Conservation (phyloP, 2,797 vertebrate species). For the Gouania willdenowi region DNA sequence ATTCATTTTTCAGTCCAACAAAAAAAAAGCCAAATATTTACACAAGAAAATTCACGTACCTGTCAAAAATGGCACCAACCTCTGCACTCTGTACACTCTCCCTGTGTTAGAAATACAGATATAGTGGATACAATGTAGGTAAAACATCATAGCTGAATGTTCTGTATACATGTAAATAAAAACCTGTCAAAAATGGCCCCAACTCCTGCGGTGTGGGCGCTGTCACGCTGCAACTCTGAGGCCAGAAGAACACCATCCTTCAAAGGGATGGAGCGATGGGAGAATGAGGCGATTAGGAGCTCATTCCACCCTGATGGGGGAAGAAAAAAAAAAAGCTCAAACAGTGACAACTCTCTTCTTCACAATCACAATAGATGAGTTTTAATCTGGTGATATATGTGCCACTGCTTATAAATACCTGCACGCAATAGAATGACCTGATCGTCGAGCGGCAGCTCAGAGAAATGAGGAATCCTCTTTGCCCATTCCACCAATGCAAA, state of each 20-base stretch:
- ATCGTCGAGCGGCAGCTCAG: slow-evolving; percentile 93
- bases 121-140: slow-evolving; percentile 1
- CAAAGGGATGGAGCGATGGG: slow-evolving; percentile 91
- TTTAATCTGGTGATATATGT: neutral
- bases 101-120: slow-evolving; percentile 68
- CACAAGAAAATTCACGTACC: slow-evolving; percentile 76
- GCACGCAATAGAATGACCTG: slow-evolving; percentile 96
- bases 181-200: slow-evolving; percentile 98
- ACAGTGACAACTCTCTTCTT: too few relatives aligned
- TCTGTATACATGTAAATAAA: too few relatives aligned
- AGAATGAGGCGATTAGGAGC: slow-evolving; percentile 95
- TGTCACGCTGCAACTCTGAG: slow-evolving; percentile 91
- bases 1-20: neutral
- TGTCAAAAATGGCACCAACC: slow-evolving; percentile 93
- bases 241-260: slow-evolving; percentile 94
- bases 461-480: slow-evolving; percentile 97
- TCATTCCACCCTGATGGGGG: slow-evolving; percentile 89
- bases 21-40: rapidly evolving
- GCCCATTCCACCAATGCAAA: slow-evolving; percentile 99
- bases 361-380: too few relatives aligned
- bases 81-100: slow-evolving; percentile 89
- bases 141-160: too few relatives aligned
- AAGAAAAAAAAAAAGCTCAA: neutral
- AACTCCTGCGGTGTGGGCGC: slow-evolving; percentile 85
- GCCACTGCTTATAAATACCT: slow-evolving; percentile 67